phyloP scores from a whole-genome alignment of 2,113 vertebrate species.

The Rhodinocichla rosea region DNA sequence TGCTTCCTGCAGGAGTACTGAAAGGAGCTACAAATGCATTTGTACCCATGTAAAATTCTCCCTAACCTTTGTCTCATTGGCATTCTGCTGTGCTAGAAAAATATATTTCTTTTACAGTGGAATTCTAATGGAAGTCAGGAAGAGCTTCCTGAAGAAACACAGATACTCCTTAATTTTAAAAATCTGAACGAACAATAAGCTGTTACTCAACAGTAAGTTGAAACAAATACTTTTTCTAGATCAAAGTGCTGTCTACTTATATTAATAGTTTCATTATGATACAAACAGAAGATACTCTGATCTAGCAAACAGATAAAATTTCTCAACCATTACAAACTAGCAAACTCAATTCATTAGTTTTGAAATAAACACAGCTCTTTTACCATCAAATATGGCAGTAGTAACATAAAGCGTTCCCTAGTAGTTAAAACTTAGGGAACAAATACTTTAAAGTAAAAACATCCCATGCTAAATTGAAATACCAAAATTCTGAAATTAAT shows the following conservation, averaged over 20 bases:
- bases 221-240: not conserved
- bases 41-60: not conserved
- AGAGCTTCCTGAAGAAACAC: not conserved
- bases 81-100: not conserved
- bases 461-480: not conserved
- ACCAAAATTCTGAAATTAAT: not conserved
- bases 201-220: not conserved
- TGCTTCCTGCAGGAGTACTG: not conserved
- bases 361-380: not conserved
- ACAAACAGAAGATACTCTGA: not conserved
- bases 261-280: not conserved
- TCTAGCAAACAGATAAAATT: constrained; percentile 12
- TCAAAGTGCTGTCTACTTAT: not conserved
- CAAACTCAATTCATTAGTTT: not conserved
- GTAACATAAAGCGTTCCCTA: not conserved
- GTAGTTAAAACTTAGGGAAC: not conserved
- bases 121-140: not conserved
- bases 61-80: not conserved
- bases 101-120: not conserved
- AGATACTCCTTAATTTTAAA: not conserved
- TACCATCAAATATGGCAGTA: not conserved
- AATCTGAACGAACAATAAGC: not conserved
- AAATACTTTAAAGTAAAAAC: not conserved
- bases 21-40: not conserved
- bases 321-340: not conserved